Evolutionary conservation across 2,797 vertebrate genomes (phyloP).

Genomic region (Syngnathus rostellatus): DNA sequence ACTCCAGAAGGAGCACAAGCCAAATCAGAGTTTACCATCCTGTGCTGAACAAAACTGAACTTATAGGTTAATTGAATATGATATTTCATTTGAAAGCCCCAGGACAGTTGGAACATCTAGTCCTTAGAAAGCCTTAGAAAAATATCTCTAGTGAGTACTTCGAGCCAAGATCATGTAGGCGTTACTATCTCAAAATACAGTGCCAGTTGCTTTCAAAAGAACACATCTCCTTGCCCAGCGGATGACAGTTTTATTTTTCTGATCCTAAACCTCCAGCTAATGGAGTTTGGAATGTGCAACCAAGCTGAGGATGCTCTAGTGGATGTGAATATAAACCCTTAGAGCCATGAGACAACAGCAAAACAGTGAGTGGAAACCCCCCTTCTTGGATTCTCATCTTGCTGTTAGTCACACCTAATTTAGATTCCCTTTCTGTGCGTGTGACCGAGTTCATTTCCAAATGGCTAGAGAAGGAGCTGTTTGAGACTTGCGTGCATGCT

Average conservation of each 20-base stretch:
- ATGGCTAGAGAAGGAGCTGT: slow-evolving; percentile 60
- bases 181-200: slow-evolving; percentile 1
- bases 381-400: slow-evolving; percentile 52
- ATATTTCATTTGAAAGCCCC: not conserved
- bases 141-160: not conserved
- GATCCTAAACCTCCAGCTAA: slow-evolving; percentile 38
- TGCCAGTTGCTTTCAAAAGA: slow-evolving; percentile 2
- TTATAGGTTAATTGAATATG: not conserved
- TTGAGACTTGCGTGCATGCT: slow-evolving; percentile 57
- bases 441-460: slow-evolving; percentile 53
- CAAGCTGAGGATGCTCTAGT: slow-evolving; percentile 53
- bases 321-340: slow-evolving; percentile 58
- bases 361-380: slow-evolving; percentile 33
- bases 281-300: slow-evolving; percentile 54
- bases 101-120: not conserved
- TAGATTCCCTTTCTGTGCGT: slow-evolving; percentile 61
- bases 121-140: not conserved
- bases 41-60: not conserved
- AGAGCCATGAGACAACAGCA: slow-evolving; percentile 47
- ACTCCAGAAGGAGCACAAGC: not conserved
- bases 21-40: not conserved
- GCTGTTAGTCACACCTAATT: slow-evolving; percentile 70
- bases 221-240: not conserved
- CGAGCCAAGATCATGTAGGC: not conserved
- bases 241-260: not conserved